phyloP scores from a whole-genome alignment of 1,140 invertebrate species.

The Neocloeon triangulifer region DNA sequence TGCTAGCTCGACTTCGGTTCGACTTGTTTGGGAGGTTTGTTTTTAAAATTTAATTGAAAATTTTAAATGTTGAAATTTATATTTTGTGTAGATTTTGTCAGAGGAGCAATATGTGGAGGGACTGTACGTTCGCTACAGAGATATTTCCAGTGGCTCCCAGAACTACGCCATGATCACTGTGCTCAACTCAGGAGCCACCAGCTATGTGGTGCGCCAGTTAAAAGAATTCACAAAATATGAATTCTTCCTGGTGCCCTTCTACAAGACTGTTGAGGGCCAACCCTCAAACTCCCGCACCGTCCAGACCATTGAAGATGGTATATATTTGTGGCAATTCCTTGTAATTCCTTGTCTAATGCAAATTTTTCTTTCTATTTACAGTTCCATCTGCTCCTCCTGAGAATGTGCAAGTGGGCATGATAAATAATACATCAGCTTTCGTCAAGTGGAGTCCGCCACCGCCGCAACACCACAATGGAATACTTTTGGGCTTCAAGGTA shows the following conservation, averaged over 20 bases:
- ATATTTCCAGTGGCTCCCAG: constrained; percentile 34
- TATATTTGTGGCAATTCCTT: constrained; percentile 14
- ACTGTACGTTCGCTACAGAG: constrained; percentile 77
- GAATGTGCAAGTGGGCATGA: constrained; percentile 58
- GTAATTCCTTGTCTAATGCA: neutral
- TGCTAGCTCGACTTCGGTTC: constrained; percentile 55
- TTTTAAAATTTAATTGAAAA: constrained; percentile 13
- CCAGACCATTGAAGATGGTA: constrained; percentile 45
- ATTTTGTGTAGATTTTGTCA: constrained; percentile 22
- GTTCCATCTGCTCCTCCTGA: constrained; percentile 59
- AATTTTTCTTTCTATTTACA: constrained; percentile 16
- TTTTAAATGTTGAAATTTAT: constrained; percentile 20
- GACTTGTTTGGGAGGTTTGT: constrained; percentile 66
- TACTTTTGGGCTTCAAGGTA: constrained; percentile 62
- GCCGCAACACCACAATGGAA: constrained; percentile 53
- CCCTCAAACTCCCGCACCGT: constrained; percentile 51
- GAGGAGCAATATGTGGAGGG: constrained; percentile 49
- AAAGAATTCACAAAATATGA: constrained; percentile 70
- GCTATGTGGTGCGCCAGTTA: constrained; percentile 43
- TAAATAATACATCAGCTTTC: constrained; percentile 54
- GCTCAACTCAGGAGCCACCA: constrained; percentile 35
- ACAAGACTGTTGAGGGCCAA: constrained; percentile 57
- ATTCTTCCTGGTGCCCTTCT: constrained; percentile 73
- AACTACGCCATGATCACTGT: constrained; percentile 48
- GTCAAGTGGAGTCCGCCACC: constrained; percentile 62